These are phyloP conservation scores for Pachypanchax playfairii DNA, from an alignment of 2,113 vertebrate genomes.

Conservation along the genomic window DNA sequence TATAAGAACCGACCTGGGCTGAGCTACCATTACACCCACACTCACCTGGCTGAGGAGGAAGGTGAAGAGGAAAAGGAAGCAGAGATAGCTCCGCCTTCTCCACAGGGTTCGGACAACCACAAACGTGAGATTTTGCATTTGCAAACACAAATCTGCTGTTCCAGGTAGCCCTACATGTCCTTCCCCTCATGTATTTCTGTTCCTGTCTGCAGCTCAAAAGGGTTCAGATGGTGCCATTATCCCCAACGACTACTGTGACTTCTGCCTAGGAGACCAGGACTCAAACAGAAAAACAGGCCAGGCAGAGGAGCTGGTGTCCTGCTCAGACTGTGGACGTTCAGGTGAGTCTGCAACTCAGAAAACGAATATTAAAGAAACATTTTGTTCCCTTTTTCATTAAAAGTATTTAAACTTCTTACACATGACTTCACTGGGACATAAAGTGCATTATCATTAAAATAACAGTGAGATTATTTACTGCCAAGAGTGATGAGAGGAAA, in stretches of 20 bases:
- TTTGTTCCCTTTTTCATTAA: conserved; percentile 2
- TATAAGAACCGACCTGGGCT: conserved; percentile 98
- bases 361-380: conserved; percentile 1
- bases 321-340: conserved; percentile 97
- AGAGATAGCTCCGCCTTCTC: conserved; percentile 80
- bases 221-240: conserved; percentile 90
- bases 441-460: too few relatives aligned
- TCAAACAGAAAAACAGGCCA: conserved; percentile 97
- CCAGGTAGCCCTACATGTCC: too few relatives aligned
- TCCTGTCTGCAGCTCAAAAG: conserved; percentile 87
- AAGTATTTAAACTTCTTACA: too few relatives aligned
- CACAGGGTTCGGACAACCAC: conserved; percentile 77
- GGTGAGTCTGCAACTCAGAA: conserved; percentile 83
- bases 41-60: conserved; percentile 96
- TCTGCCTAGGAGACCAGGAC: conserved; percentile 96
- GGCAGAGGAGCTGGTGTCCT: conserved; percentile 95
- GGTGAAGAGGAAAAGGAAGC: conserved; percentile 91
- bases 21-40: conserved; percentile 98
- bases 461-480: too few relatives aligned
- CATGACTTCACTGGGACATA: too few relatives aligned
- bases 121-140: conserved; percentile 73
- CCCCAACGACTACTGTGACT: conserved; percentile 99
- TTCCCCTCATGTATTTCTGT: background rate
- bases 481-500: too few relatives aligned
- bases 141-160: too few relatives aligned